Base-by-base conservation (phyloP, 1,140 invertebrate genomes). In the Mylabris phalerata region DNA sequence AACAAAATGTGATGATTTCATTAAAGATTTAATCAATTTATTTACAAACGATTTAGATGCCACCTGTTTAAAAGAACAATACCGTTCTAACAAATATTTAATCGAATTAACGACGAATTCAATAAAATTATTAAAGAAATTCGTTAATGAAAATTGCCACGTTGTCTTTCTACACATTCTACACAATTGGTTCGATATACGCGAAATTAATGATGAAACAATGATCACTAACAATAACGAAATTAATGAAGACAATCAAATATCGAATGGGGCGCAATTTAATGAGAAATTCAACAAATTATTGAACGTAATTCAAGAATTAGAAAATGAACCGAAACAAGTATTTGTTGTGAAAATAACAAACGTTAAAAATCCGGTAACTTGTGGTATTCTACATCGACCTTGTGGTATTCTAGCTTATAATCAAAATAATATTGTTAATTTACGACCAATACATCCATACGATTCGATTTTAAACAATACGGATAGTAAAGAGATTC, bases 171-270 rank as follows among this genome's bases (percentile, higher is more conserved):
- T 74, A 46, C 67, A 72, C 61, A 60, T 68, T 41, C 52, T 74
- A 39, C 70, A 74, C 55, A 66, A 58, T 26, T 74, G 67, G 62
- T 73, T 74, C 62, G 64, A 70, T 41, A 63, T 73, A 9, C 44
- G 61, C 49, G 57, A 65, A 42, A 27, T 40, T 41, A 48, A 59
- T 38, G 55, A 63, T 38, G 43, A 60, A 45, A 42, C 9, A 42
- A 11, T 11, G 41, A 10, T 3, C 9, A 42, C 3, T 42, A 42
- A 42, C 4, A 40, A 47, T 42, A 19, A 38, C 56, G 4, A 24
- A 55, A 32, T 41, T 58, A 40, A 54, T 47, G 40, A 46, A 61
- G 26, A 60, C n/a, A 48, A 62, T 11, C 27, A 26, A 46, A 46
- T 49, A 1, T 27, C 39, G 9, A 60, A 60, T 43, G 52, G 52